Conservation (phyloP, 2,888 invertebrate species). For the Drosophila mettleri region DNA sequence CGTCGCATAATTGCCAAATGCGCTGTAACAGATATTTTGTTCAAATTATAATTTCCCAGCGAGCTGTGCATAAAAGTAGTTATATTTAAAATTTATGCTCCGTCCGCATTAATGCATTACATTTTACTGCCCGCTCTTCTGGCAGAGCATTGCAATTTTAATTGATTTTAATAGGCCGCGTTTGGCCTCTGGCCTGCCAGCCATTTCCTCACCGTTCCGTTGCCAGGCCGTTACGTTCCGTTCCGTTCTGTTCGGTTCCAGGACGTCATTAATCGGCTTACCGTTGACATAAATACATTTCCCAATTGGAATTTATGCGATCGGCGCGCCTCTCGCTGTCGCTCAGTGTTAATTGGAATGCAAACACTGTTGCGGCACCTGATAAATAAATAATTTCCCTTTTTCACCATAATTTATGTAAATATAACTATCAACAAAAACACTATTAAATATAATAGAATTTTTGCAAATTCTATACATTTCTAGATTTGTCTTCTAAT, state of each 20-base stretch:
- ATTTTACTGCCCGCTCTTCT: constrained; percentile 42
- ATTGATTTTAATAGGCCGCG: constrained; percentile 71
- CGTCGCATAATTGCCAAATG: constrained; percentile 14
- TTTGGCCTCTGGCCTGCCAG: constrained; percentile 11
- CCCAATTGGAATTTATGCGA: constrained; percentile 64
- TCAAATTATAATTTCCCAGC: constrained; percentile 50
- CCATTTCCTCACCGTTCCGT: constrained; percentile 12
- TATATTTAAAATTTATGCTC: constrained; percentile 55
- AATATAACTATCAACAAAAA: constrained; percentile 32
- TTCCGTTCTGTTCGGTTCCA: constrained; percentile 38
- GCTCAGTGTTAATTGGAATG: constrained; percentile 69
- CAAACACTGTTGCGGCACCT: constrained; percentile 57
- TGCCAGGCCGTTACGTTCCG: background rate
- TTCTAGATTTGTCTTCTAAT: background rate
- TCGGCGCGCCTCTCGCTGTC: constrained; percentile 9
- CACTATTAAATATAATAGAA: background rate
- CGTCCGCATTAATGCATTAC: constrained; percentile 63
- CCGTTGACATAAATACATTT: constrained; percentile 60
- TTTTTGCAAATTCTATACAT: background rate
- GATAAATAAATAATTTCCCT: constrained; percentile 69
- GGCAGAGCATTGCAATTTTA: constrained; percentile 55
- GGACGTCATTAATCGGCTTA: constrained; percentile 74
- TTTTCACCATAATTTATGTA: constrained; percentile 44
- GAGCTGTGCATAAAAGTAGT: constrained; percentile 39
- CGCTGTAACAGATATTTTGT: constrained; percentile 35